Evolutionary conservation across 2,888 invertebrate genomes (phyloP).

Genomic region (Philonicus albiceps): DNA sequence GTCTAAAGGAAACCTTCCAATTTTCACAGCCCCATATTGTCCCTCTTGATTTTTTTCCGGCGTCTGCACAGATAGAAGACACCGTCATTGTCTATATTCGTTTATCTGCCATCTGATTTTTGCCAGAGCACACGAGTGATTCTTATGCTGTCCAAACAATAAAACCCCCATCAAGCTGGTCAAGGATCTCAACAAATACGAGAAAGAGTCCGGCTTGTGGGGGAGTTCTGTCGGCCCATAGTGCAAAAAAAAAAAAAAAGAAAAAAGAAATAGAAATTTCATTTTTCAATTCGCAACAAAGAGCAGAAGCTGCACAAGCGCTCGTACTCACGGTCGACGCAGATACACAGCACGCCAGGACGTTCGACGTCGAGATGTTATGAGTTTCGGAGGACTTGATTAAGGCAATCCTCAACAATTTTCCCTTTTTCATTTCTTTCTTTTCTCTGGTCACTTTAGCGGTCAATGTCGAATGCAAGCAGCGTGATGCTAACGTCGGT

Average conservation of each 20-base stretch:
- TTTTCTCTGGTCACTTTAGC: constrained; percentile 43
- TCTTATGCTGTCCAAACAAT: constrained; percentile 9
- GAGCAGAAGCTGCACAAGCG: background rate
- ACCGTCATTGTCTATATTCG: background rate
- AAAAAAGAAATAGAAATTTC: background rate
- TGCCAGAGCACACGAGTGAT: background rate
- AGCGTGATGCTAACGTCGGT: constrained; percentile 47
- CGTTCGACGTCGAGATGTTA: constrained; percentile 14
- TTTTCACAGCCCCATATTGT: background rate
- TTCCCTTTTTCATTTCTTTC: constrained; percentile 27
- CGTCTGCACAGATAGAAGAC: background rate
- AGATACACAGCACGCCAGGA: background rate
- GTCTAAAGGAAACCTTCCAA: background rate
- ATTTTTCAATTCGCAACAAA: constrained; percentile 31
- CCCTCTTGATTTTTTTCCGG: background rate
- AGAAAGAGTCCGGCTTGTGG: background rate
- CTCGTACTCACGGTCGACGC: background rate
- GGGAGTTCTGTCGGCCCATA: background rate
- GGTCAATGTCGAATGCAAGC: constrained; percentile 48
- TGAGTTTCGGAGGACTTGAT: constrained; percentile 38
- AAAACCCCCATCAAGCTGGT: background rate
- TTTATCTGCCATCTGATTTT: background rate
- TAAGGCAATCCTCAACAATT: constrained; percentile 34
- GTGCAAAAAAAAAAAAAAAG: background rate
- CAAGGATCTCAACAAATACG: background rate